These are phyloP conservation scores for Amia ocellicauda DNA, from an alignment of 2,113 vertebrate species.

Conservation along the genomic window DNA sequence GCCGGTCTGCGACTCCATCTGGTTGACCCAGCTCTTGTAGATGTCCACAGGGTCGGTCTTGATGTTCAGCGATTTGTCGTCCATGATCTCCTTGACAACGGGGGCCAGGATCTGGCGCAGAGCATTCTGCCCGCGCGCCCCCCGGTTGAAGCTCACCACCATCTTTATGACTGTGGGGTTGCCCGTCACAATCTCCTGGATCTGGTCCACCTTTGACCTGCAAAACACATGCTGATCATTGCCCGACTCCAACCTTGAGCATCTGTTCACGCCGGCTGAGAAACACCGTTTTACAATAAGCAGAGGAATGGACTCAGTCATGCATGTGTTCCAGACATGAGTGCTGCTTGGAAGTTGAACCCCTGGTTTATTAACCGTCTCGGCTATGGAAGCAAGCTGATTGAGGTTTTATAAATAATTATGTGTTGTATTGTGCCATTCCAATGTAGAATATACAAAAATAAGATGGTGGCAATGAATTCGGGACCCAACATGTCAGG, in stretches of 20 bases:
- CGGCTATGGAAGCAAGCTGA: too few relatives aligned
- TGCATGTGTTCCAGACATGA: too few relatives aligned
- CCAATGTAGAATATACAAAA: too few relatives aligned
- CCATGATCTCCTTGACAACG: conserved; percentile 95
- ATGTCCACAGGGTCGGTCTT: conserved; percentile 97
- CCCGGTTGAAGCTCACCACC: conserved; percentile 98
- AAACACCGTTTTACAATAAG: too few relatives aligned
- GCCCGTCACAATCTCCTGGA: conserved; percentile 95
- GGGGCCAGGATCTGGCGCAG: conserved; percentile 90
- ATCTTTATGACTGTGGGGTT: conserved; percentile 98
- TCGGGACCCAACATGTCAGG: too few relatives aligned
- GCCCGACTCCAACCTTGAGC: too few relatives aligned
- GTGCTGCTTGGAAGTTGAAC: neutral
- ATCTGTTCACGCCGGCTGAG: too few relatives aligned
- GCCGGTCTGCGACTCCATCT: conserved; percentile 96
- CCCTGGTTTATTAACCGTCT: too few relatives aligned
- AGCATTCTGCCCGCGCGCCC: conserved; percentile 90
- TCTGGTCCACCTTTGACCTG: conserved; percentile 96
- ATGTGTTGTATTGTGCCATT: too few relatives aligned
- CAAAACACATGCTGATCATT: conserved; percentile 21
- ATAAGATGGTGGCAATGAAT: too few relatives aligned
- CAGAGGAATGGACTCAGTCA: too few relatives aligned
- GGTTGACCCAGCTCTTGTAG: conserved; percentile 97
- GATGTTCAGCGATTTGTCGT: conserved; percentile 93
- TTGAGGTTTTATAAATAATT: too few relatives aligned